These are phyloP conservation scores for Noctua janthina DNA, from an alignment of 2,888 invertebrate species.

Conservation along the genomic window DNA sequence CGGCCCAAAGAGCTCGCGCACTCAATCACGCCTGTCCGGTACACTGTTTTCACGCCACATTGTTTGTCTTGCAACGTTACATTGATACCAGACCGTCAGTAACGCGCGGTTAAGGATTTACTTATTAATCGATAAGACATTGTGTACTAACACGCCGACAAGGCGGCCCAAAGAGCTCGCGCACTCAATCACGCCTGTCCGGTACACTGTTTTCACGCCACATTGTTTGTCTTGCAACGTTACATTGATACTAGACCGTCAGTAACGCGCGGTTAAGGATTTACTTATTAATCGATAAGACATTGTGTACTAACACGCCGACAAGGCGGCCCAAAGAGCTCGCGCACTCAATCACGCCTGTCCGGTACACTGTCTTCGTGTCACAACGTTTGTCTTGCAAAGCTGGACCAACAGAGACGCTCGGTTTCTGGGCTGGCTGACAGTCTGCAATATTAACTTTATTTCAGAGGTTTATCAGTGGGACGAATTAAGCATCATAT, in stretches of 20 bases:
- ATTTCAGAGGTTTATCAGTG: not conserved
- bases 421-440: not conserved
- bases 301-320: slow-evolving; percentile 4
- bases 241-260: slow-evolving; percentile 29
- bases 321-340: slow-evolving; percentile 28
- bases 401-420: not conserved
- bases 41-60: too few relatives aligned
- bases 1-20: too few relatives aligned
- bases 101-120: too few relatives aligned
- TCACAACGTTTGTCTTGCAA: slow-evolving; percentile 41
- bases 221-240: slow-evolving; percentile 40
- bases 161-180: slow-evolving; percentile 31
- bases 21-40: too few relatives aligned
- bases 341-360: slow-evolving; percentile 44
- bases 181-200: slow-evolving; percentile 50
- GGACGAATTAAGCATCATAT: too few relatives aligned
- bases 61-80: too few relatives aligned
- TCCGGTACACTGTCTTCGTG: slow-evolving; percentile 46
- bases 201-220: slow-evolving; percentile 37
- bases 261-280: not conserved
- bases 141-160: slow-evolving; percentile 9
- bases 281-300: not conserved
- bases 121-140: too few relatives aligned
- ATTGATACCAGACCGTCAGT: too few relatives aligned
- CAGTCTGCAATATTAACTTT: not conserved